Evolutionary conservation across 2,888 invertebrate genomes (phyloP), one percentile per base, ranked within the genome.

Genomic region (Cephus pulcher): DNA sequence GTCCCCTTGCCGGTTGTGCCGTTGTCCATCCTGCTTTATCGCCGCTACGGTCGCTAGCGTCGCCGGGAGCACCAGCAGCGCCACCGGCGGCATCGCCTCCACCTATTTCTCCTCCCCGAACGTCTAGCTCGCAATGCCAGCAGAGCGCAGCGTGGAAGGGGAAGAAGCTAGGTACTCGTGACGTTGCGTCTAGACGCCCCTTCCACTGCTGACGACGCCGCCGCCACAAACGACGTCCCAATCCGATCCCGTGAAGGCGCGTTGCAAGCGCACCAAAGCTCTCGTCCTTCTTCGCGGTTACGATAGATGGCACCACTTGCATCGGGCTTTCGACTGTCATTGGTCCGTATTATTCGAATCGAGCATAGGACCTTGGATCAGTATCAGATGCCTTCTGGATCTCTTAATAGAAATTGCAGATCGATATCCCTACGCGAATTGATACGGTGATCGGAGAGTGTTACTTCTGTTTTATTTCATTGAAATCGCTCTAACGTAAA

Each of bases 111-210:
- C 35, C 35, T 33, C 81, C 81, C 40, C 40, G 40, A 40, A 6
- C 40, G 15, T 40, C 40, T 40, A 40, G 40, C 40, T 40, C 15
- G 40, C 40, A 40, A 40, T 40, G 40, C 40, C 77, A 83, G 82
- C 75, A 82, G 75, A 81, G 81, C 75, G 79, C 79, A 80, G 77
- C 71, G 33, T n/a, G 80, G 68, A 37, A 34, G 73, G 75, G 83
- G 84, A 75, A 83, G 83, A 83, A 82, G 82, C 85, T 88, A 89
- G 88, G 90, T 89, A 89, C 89, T 89, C 88, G 90, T 90, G 90
- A 90, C 90, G 90, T 90, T 89, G 89, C 89, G 90, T 90, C 90
- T 90, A 90, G 90, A 90, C 90, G 88, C 90, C 90, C 90, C 90
- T 87, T 90, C 90, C 87, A 90, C 86, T 86, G 82, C 81, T 80